phyloP scores from a whole-genome alignment of 1,140 invertebrate genomes.

The Hycleus phaleratus region DNA sequence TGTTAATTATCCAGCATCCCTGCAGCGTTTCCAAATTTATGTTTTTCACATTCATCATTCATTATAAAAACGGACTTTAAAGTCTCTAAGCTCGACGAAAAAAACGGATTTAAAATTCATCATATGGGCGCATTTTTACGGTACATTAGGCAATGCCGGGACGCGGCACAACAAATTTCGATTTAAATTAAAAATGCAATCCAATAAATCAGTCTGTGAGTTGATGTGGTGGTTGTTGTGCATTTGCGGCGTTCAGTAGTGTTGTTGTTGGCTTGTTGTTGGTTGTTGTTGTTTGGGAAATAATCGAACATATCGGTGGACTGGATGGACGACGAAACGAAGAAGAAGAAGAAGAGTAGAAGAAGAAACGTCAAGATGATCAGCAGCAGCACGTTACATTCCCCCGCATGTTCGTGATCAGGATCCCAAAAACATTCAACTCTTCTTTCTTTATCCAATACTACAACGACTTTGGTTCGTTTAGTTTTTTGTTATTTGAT shows the following conservation, averaged over 20 bases:
- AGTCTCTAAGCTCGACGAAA: neutral
- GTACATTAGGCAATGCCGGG: conserved; percentile 17
- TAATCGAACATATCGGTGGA: neutral
- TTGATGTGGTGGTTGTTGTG: neutral
- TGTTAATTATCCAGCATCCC: neutral
- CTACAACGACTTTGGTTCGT: neutral
- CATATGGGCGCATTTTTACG: conserved; percentile 13
- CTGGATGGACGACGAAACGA: neutral
- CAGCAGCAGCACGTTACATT: conserved; percentile 6
- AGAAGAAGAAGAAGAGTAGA: neutral
- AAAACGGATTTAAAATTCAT: conserved; percentile 3
- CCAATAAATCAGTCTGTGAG: conserved; percentile 16
- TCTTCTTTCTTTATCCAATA: neutral
- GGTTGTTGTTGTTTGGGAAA: neutral
- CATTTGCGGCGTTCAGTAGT: conserved; percentile 1
- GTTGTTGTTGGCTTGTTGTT: neutral
- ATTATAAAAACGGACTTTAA: neutral
- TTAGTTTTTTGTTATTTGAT: neutral
- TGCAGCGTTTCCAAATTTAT: neutral
- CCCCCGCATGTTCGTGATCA: conserved; percentile 16
- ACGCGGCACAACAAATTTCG: conserved; percentile 9
- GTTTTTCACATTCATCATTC: neutral
- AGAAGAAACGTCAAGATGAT: too few species aligned
- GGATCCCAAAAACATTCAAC: conserved; percentile 11
- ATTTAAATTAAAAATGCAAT: conserved; percentile 21